Evolutionary conservation across 2,797 vertebrate species (phyloP), one percentile per base, ranked within the genome.

Genomic region (Echeneis naucrates): DNA sequence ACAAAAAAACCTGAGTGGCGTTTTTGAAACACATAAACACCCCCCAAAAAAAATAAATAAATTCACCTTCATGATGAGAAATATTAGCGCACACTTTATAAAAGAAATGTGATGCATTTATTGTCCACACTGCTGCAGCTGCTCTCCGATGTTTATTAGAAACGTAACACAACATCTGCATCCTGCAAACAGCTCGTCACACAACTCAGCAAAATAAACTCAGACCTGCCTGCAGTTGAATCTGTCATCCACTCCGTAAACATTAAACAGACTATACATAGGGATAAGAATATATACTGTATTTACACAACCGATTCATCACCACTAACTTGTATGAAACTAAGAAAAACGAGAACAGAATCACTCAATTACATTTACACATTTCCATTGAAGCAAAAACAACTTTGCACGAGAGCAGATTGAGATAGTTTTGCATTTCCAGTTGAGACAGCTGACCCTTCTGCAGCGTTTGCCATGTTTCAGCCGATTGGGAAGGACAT

Each of bases 401-500:
- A 14, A 65, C 45, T 30, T 59, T 69, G 78, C 72, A 82, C 13
- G 9, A 63, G 38, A 83, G 67, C 45, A 72, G 72, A 42, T 4
- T 78, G 86, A 92, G 85, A 90, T 82, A 67, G 27, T 79, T 84
- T 62, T 72, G 69, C 71, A 83, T 82, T 94, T 95, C 94, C 94
- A 94, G 94, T 95, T 94, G 80, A 81, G 27, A 67, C 38, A 74
- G 62, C 56, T 21, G 51, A 72, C 74, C 48, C 45, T 45, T 76
- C 66, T 56, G 52, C 24, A 45, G 62, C 16, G 65, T 58, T 56
- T 30, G 63, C 42, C 45, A 16, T 50, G 21, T 65, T 78, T 45
- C 50, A 75, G 62, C 70, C 68, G 48, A 74, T 10, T 68, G 64
- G 76, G 54, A 26, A 50, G 19, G 24, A 78, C 66, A 57, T 83